A percentile compares a stretch with the other conserved stretches of the same genome.
phyloP scores from a whole-genome alignment of 2,888 invertebrate genomes.

The Megamerina dolium region DNA sequence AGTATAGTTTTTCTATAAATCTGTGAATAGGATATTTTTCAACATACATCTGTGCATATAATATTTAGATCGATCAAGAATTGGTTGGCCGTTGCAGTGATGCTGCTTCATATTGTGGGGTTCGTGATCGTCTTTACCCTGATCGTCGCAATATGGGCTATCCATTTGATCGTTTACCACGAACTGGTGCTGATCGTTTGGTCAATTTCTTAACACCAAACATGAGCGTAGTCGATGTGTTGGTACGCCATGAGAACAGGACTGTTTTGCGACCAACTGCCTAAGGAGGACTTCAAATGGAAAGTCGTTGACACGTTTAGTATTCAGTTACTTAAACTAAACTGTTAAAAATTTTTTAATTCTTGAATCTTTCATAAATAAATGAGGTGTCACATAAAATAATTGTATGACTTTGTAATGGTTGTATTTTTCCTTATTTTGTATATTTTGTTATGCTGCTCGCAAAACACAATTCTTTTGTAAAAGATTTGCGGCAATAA shows the following conservation, averaged over 20 bases:
- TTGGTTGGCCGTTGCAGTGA: constrained; percentile 59
- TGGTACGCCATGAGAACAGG: constrained; percentile 52
- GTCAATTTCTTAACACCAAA: constrained; percentile 68
- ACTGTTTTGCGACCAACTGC: constrained; percentile 1
- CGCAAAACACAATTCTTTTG: not conserved
- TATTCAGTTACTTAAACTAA: no score
- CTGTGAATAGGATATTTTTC: not conserved
- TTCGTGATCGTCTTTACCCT: constrained; percentile 71
- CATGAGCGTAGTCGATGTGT: constrained; percentile 61
- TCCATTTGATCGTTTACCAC: constrained; percentile 75
- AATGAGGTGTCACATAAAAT: not conserved
- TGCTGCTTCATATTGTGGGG: constrained; percentile 73
- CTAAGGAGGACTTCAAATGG: no score
- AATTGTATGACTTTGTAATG: no score
- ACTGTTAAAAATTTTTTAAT: not conserved
- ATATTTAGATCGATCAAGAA: constrained; percentile 43
- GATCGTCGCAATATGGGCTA: constrained; percentile 79
- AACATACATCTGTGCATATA: not conserved
- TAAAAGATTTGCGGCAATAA: no score
- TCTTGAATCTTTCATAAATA: no score
- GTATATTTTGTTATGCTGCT: not conserved
- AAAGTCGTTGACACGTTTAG: no score
- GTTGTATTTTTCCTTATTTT: not conserved
- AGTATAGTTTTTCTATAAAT: constrained; percentile 4
- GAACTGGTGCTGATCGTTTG: constrained; percentile 54